Evolutionary conservation across 2,797 vertebrate species (phyloP).

Genomic region (Malurus leucopterus): DNA sequence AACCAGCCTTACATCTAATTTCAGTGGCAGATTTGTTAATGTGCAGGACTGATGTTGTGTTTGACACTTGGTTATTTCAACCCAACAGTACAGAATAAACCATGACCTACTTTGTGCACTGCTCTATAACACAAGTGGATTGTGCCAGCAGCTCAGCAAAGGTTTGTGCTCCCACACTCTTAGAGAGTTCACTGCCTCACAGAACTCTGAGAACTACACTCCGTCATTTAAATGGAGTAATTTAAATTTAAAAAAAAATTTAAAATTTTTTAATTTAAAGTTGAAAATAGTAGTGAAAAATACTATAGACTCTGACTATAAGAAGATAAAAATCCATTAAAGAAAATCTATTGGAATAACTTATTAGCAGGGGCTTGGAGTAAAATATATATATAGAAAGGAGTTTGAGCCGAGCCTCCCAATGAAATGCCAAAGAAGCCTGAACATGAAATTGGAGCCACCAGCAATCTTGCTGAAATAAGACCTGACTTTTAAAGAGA

Average conservation of each 20-base stretch:
- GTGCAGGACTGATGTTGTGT: background rate
- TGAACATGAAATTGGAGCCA: slow-evolving; percentile 49
- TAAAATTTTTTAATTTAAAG: background rate
- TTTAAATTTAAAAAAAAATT: no score
- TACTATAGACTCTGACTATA: background rate
- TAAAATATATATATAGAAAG: slow-evolving; percentile 50
- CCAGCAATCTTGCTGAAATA: slow-evolving; percentile 40
- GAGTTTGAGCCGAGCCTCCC: slow-evolving; percentile 36
- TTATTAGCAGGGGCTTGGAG: slow-evolving; percentile 37
- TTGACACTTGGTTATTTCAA: background rate
- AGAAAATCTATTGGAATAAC: slow-evolving; percentile 44
- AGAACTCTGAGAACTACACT: background rate
- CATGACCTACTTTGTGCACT: background rate
- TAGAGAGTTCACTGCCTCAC: background rate
- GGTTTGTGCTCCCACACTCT: background rate
- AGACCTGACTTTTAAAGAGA: slow-evolving; percentile 53
- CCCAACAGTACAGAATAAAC: background rate
- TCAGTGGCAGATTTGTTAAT: background rate
- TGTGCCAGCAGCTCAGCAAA: background rate
- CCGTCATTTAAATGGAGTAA: background rate
- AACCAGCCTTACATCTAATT: background rate
- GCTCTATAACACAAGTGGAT: background rate
- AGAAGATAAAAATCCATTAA: slow-evolving; percentile 36
- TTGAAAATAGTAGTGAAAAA: slow-evolving; percentile 8
- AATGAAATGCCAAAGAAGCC: slow-evolving; percentile 61